A percentile compares a stretch with the other conserved stretches of the same genome.
phyloP scores from a whole-genome alignment of 2,113 vertebrate species.

The Agapornis roseicollis region DNA sequence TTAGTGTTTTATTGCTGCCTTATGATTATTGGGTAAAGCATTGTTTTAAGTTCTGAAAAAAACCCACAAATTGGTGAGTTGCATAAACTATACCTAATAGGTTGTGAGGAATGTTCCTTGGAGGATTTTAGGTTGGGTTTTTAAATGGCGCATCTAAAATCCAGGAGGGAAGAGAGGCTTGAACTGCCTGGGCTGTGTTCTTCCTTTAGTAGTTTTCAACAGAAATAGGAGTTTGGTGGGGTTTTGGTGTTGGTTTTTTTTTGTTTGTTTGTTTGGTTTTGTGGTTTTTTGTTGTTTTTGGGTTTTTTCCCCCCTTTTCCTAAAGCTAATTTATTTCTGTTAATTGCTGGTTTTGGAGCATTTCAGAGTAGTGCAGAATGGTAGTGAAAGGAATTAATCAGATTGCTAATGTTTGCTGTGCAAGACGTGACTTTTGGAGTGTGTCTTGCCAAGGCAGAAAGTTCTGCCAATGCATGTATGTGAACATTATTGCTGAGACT shows the following conservation, averaged over 20 bases:
- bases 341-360: not conserved
- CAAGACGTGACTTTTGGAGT: not conserved
- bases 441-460: accelerated
- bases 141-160: not conserved
- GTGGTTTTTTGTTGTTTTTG: no score
- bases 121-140: accelerated
- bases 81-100: accelerated
- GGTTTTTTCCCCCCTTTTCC: no score
- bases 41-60: not conserved
- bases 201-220: not conserved
- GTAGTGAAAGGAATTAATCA: accelerated
- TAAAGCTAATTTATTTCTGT: not conserved
- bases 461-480: accelerated
- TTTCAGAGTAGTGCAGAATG: no score
- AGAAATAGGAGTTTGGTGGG: not conserved
- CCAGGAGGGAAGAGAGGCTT: accelerated
- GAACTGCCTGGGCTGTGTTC: accelerated
- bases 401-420: not conserved
- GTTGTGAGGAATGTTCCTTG: not conserved
- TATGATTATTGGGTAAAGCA: accelerated
- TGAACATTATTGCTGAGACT: not conserved
- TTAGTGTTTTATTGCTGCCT: accelerated
- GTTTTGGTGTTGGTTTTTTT: no score
- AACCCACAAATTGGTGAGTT: accelerated
- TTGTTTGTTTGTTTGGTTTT: no score